These are phyloP conservation scores for Tonatia bakeri DNA, from an alignment of 2,113 vertebrate species.

Conservation along the genomic window DNA sequence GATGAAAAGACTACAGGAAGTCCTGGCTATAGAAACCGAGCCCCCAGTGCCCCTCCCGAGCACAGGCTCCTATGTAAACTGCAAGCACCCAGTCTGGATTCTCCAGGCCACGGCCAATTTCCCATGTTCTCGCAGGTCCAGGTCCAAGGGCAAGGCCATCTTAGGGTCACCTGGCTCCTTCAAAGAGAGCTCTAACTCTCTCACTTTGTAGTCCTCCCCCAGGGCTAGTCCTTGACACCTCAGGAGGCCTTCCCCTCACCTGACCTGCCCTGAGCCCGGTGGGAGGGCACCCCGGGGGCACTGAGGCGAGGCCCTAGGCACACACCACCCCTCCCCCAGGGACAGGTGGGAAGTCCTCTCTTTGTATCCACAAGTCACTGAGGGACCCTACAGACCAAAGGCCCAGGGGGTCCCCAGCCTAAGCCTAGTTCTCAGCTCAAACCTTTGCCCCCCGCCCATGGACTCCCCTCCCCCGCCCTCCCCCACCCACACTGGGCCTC, in stretches of 20 bases:
- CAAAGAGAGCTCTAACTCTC: neutral
- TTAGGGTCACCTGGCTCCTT: neutral
- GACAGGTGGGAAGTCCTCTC: too few species aligned
- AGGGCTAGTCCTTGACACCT: neutral
- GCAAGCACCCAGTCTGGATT: neutral
- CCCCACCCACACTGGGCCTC: neutral
- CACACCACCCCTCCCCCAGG: too few species aligned
- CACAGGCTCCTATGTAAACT: neutral
- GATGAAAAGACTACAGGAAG: neutral
- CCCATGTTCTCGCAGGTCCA: neutral
- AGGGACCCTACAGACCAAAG: neutral
- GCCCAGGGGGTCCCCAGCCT: neutral
- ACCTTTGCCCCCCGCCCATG: neutral
- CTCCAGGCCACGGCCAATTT: neutral
- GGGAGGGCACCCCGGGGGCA: neutral
- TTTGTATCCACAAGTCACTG: neutral
- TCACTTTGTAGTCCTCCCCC: neutral
- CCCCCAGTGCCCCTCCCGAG: neutral
- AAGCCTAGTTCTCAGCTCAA: neutral
- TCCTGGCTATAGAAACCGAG: neutral
- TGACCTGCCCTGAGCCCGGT: neutral
- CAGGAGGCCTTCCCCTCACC: neutral
- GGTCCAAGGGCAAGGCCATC: neutral
- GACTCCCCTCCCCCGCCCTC: neutral
- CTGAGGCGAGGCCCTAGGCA: neutral